Percentiles rank a stretch among this genome's conserved stretches.
These are phyloP conservation scores for Cassiopea xamachana DNA, from an alignment of 30 jellyfish, hydroid and myxozoan genomes.

Conservation along the genomic window DNA sequence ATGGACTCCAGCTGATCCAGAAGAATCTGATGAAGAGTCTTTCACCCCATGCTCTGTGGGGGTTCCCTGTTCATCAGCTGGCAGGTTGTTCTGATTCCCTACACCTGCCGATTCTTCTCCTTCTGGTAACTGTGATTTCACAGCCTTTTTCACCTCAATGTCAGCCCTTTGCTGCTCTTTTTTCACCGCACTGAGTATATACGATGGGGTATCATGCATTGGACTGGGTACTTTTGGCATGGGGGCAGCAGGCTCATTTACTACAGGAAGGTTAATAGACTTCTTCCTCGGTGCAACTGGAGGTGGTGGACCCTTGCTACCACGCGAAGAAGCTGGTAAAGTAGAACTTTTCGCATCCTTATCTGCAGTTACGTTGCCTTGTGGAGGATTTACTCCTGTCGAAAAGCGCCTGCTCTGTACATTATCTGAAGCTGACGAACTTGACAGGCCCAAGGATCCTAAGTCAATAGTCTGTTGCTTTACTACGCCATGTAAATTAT, in stretches of 20 bases:
- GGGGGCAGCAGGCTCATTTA: slow-evolving; percentile 18
- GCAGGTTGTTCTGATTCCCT: slow-evolving; percentile 34
- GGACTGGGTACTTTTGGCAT: slow-evolving; percentile 25
- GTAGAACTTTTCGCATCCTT: slow-evolving; percentile 38
- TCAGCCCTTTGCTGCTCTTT: slow-evolving; percentile 68
- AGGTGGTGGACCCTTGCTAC: slow-evolving; percentile 71
- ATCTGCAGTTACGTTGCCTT: neutral
- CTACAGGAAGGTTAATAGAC: slow-evolving; percentile 60
- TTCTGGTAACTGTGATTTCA: neutral
- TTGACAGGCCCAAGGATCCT: slow-evolving; percentile 47
- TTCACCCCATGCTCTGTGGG: slow-evolving; percentile 42
- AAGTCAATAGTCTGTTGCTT: slow-evolving; percentile 72
- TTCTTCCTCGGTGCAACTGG: slow-evolving; percentile 80
- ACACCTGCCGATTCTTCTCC: neutral
- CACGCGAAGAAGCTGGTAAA: neutral
- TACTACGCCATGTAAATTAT: slow-evolving; percentile 63
- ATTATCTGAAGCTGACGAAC: slow-evolving; percentile 9
- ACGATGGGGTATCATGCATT: slow-evolving; percentile 55
- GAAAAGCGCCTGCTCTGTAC: slow-evolving; percentile 57
- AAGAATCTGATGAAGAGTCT: neutral
- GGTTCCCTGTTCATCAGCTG: slow-evolving; percentile 16
- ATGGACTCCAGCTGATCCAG: neutral
- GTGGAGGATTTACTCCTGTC: slow-evolving; percentile 56
- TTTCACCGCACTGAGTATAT: slow-evolving; percentile 66
- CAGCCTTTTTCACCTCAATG: slow-evolving; percentile 11